A percentile compares a stretch with the other conserved stretches of the same genome.
Conservation (phyloP, 2,888 invertebrate species). For the Diadegma fenestrale region DNA sequence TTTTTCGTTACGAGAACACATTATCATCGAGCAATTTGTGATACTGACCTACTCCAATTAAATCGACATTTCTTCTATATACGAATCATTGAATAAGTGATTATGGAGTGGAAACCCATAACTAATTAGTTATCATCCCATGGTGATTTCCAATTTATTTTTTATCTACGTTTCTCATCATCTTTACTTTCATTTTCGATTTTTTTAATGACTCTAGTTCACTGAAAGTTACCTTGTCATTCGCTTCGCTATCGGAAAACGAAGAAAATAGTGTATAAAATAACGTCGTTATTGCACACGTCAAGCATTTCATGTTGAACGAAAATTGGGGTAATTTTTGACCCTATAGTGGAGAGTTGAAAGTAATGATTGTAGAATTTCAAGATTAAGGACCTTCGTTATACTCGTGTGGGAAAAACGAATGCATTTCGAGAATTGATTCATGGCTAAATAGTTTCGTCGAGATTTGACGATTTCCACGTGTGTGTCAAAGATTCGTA, state of each 20-base stretch:
- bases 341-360: neutral
- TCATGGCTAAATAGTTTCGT: neutral
- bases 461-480: neutral
- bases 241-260: neutral
- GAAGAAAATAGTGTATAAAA: neutral
- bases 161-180: neutral
- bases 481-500: conserved; percentile 2
- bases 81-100: neutral
- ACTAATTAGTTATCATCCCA: neutral
- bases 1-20: neutral
- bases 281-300: neutral
- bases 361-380: neutral
- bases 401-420: too few species aligned
- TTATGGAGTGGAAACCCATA: neutral
- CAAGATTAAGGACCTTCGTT: neutral
- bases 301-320: neutral
- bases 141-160: neutral
- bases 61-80: neutral
- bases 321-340: neutral
- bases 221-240: neutral
- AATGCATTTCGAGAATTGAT: neutral
- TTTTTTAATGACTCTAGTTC: neutral
- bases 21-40: neutral
- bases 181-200: neutral
- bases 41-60: neutral